phyloP scores from a whole-genome alignment of 2,113 vertebrate genomes.

The Alligator sinensis region DNA sequence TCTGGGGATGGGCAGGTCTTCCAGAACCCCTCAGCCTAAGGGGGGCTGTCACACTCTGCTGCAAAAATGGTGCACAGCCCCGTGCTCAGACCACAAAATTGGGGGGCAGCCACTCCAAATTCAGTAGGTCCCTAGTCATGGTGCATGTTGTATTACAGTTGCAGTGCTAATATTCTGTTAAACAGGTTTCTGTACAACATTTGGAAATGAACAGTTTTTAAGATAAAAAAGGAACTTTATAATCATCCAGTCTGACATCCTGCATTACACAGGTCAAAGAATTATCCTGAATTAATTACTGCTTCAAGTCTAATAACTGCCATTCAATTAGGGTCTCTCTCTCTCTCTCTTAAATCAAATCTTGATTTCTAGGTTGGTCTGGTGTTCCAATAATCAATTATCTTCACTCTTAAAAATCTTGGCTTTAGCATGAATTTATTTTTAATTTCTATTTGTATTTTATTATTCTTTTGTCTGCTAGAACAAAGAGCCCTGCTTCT shows the following conservation, averaged over 20 bases:
- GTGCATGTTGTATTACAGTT: too few species aligned
- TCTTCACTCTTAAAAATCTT: neutral
- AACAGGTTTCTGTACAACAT: neutral
- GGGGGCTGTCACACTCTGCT: too few species aligned
- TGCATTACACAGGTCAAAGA: neutral
- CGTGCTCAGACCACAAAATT: too few species aligned
- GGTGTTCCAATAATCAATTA: neutral
- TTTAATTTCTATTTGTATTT: neutral
- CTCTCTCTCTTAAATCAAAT: neutral
- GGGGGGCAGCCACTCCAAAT: too few species aligned
- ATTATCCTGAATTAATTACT: neutral
- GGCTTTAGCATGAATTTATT: neutral
- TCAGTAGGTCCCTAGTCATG: too few species aligned
- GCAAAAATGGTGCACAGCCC: too few species aligned
- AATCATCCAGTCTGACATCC: neutral
- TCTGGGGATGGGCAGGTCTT: too few species aligned
- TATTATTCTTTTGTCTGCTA: too few species aligned
- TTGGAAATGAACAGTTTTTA: neutral
- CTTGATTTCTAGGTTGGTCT: neutral
- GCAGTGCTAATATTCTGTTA: neutral
- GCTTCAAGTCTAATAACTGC: neutral
- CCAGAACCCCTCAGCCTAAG: too few species aligned
- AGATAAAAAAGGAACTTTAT: neutral
- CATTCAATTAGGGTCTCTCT: too few species aligned
- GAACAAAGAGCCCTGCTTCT: too few species aligned